Base-by-base conservation (phyloP, 2,888 invertebrate genomes). In the Bugulina stolonifera region DNA sequence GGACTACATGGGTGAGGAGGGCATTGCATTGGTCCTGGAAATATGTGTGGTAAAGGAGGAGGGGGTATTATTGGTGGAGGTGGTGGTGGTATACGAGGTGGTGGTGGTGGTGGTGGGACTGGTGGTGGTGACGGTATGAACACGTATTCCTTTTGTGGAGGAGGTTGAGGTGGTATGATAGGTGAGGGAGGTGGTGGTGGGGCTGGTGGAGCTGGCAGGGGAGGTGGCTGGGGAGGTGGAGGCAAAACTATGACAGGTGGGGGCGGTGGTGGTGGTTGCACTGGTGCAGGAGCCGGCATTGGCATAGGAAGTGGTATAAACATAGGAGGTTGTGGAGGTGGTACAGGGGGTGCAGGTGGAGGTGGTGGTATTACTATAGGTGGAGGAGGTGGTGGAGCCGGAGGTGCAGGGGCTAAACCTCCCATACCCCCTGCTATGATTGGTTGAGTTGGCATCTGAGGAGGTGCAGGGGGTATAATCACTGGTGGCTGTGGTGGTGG, bases 121-220 rank as follows among this genome's bases (percentile, higher is more conserved):
- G 27, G 34, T 64, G 27, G 29, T 34, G 18, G 29, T 2, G 64
- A 32, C 10, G 64, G 64, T 23, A 25, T 57, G 5, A 57, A 57
- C 3, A 22, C n/a, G n/a, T 25, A 25, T 5, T 23, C 57, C n/a
- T 25, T 22, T 32, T 22, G 64, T 29, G 35, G 70, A 43, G 43
- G 70, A 10, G 70, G 70, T 70, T 35, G 43, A 52, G 70, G 70
- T 35, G 70, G 70, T 70, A 32, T 18, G 29, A 14, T 14, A 69
- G 14, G 57, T 57, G 23, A 3, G 10, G 57, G 57, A 23, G 57
- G 57, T 5, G 57, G 57, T 5, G 25, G 14, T 5, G 25, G 18
- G 18, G 25, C 27, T 14, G 27, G 22, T 14, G 32, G 27, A n/a
- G 64, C 29, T 25, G 64, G 64, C 18, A 32, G 64, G 25, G 64